Conservation (phyloP, 2,113 vertebrate genomes). For the Boulengeromyrus knoepffleri region DNA sequence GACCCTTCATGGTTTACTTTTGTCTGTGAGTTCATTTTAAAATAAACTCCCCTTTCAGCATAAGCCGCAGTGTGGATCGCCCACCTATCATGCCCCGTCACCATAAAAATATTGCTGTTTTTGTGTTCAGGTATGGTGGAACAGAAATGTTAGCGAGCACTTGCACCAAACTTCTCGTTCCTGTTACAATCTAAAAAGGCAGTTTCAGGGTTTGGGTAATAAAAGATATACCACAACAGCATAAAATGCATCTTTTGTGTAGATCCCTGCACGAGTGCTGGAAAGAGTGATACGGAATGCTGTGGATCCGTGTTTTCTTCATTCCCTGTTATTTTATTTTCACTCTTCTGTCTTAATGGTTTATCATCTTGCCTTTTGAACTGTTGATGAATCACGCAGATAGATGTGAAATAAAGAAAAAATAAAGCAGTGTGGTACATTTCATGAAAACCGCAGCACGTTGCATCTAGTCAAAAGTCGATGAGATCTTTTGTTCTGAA, state of each 20-base stretch:
- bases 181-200: not conserved
- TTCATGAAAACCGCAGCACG: not conserved
- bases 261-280: not conserved
- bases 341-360: not conserved
- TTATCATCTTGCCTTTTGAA: not conserved
- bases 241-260: not conserved
- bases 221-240: not conserved
- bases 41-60: too few relatives aligned
- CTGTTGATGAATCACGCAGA: not conserved
- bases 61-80: not conserved
- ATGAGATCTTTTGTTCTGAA: not conserved
- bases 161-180: not conserved
- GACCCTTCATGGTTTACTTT: not conserved
- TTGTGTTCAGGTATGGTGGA: not conserved
- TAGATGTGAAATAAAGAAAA: not conserved
- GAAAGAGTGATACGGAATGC: not conserved
- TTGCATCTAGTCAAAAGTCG: not conserved
- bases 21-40: too few relatives aligned
- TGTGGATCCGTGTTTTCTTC: not conserved
- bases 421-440: not conserved
- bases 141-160: not conserved
- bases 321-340: not conserved
- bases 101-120: not conserved
- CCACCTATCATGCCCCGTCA: not conserved
- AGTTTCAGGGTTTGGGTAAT: not conserved